Evolutionary conservation across 2,888 invertebrate genomes (phyloP), one percentile per base, ranked within the genome.

Genomic region (Acanthopleura granulata): DNA sequence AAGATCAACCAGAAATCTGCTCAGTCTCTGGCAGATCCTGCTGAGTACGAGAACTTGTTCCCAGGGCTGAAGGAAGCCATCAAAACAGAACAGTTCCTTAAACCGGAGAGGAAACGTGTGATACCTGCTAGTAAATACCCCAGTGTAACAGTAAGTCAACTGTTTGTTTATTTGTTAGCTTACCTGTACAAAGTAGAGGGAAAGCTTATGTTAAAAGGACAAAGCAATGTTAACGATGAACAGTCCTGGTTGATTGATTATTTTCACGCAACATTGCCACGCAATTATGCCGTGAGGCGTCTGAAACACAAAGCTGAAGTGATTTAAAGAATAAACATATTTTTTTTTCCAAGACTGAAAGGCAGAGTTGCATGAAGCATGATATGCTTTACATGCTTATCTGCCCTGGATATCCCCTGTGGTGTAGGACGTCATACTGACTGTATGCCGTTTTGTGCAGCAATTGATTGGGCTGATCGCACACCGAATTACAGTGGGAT

Each of bases 41-140:
- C 94, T 69, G 95, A 97, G 84, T 99, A 99, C 89, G 97, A 97
- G 89, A 99, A 99, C 92, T 93, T 99, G 76, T 99, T 99, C 91
- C 97, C 98, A 0, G 96, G 94, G 0, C 93, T 95, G 79, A 91
- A 92, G 78, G 94, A 96, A 18, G 84, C 87, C 0, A 89, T 95
- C 50, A 94, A 93, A 83, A 93, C 94, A 0, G 95, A 96, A 87
- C 93, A 94, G 84, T 94, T 92, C 86, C 89, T 89, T 16, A 79
- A 80, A 72, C 82, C 83, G 57, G 86, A 89, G 76, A 79, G 87
- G 74, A 74, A 78, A 22, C 78, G 76, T 78, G 83, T 78, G 84
- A 87, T 77, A 87, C 93, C 94, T 0, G 95, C 96, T 0, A 89
- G 91, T 12, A 89, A 91, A 15, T 94, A 93, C 76, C 90, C 92